Evolutionary conservation across 1,140 invertebrate species (phyloP), one percentile per base, ranked within the genome.

Genomic region (Vanessa atalanta): DNA sequence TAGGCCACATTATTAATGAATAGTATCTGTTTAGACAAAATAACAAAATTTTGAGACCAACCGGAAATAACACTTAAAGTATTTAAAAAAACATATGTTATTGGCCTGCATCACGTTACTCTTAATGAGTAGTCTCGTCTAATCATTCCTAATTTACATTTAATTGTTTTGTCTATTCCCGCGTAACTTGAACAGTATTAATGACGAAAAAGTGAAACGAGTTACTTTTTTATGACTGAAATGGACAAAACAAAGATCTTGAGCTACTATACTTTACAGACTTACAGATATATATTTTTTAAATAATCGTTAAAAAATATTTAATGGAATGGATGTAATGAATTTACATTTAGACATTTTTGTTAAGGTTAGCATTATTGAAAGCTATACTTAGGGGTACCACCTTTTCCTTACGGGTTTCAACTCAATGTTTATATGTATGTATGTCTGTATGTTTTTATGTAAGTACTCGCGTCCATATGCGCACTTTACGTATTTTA

Each of bases 51-150:
- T 60, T 75, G 69, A 79, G 70, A 48, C 16, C 51, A 71, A 78
- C 76, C 73, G 79, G 79, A 80, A 78, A 78, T 65, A 72, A 69
- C 65, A 67, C 75, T 76, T 64, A 78, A 50, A 70, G 55, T 76
- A 72, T 78, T 76, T 80, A 72, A 78, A 73, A 55, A 68, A 70
- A 47, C 55, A 70, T 61, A 75, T 67, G 64, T 66, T 50, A 63
- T 77, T 53, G 23, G 63, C 63, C 48, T 73, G 70, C 61, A 72
- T 75, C 70, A 57, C 64, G 66, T 76, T 79, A 70, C 76, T 74
- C 73, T 70, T 71, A 64, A 72, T 48, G 75, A 78, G 72, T 76
- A 68, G 73, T 37, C 47, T 51, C 65, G 48, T 47, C 72, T 78
- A 73, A 80, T 78, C 65, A 57, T 63, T 20, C 57, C 61, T 72